Evolutionary conservation across 2,888 invertebrate species (phyloP), one percentile per base, ranked within the genome.

Genomic region (Thecocarcelia acutangulata): DNA sequence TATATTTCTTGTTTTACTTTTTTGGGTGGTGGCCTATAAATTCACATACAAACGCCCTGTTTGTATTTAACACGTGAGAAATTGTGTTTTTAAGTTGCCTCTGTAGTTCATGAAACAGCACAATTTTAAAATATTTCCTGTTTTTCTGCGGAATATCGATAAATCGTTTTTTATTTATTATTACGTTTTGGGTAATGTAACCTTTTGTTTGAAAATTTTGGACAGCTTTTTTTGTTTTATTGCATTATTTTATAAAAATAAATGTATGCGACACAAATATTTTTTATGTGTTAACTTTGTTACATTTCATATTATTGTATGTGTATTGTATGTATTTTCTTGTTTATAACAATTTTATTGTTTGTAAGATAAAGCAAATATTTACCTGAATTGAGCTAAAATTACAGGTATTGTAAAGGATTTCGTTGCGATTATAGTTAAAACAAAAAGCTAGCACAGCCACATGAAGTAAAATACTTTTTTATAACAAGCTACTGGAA

Each of bases 151-250:
- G 15, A 61, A 52, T 52, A 73, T 54, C 72, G 42, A 73, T 73
- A 73, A 63, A 73, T 73, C 44, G 72, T 73, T 19, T 42, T 28
- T 17, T 72, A 72, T 63, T 52, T 54, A 61, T 72, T 72, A 50
- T 40, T 21, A 40, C 9, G 54, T 21, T 37, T 63, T 13, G 44
- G 33, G 15, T 8, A 54, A 42, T 33, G 11, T 13, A 21, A 54
- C 13, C n/a, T 56, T 50, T 37, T 69, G 68, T 56, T 28, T 17
- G 6, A 56, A 33, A n/a, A n/a, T n/a, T 21, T 15, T 24, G 46
- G n/a, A 17, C 13, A 12, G 24, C 33, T 33, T 9, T 13, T 3
- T 19, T 54, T n/a, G n/a, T 54, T 52, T 52, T 66, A 17, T 42
- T 40, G 33, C 33, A 33, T 21, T 63, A 64, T 64, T 64, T 37